Evolutionary conservation across 2,888 invertebrate genomes (phyloP).

Genomic region (Elysia crispata): DNA sequence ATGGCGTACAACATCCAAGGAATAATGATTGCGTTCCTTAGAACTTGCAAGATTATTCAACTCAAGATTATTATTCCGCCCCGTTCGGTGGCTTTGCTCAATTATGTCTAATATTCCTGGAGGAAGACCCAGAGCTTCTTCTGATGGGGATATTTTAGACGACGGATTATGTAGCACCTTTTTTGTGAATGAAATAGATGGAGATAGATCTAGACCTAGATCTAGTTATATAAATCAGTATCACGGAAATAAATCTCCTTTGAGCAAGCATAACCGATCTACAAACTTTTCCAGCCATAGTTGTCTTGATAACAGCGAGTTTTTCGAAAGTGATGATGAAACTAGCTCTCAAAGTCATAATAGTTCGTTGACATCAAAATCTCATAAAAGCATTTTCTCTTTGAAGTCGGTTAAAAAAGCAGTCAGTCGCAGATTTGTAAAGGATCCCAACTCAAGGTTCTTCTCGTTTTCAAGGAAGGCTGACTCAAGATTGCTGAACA

Average conservation of each 20-base stretch:
- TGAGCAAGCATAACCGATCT: neutral
- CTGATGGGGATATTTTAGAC: conserved; percentile 65
- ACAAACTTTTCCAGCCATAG: no score
- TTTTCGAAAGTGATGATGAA: conserved; percentile 45
- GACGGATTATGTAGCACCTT: conserved; percentile 51
- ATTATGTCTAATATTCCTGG: conserved; percentile 59
- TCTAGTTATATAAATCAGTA: no score
- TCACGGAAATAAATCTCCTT: neutral
- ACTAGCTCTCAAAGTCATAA: conserved; percentile 39
- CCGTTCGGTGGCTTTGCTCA: neutral
- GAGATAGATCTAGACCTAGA: no score
- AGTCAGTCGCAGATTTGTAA: conserved; percentile 58
- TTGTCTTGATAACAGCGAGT: conserved; percentile 13
- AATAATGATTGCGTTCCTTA: conserved; percentile 15
- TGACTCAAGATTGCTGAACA: conserved; percentile 32
- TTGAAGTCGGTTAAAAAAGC: conserved; percentile 67
- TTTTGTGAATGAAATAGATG: conserved; percentile 33
- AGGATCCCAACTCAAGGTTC: conserved; percentile 42
- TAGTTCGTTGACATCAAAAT: conserved; percentile 38
- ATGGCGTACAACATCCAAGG: neutral
- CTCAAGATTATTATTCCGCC: no score
- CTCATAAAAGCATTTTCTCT: conserved; percentile 53
- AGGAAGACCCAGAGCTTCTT: conserved; percentile 64
- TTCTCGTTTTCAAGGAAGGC: conserved; percentile 40
- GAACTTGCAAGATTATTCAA: no score